These are phyloP conservation scores for Balaenoptera acutorostrata DNA, from an alignment of 2,113 vertebrate species.

Conservation along the genomic window DNA sequence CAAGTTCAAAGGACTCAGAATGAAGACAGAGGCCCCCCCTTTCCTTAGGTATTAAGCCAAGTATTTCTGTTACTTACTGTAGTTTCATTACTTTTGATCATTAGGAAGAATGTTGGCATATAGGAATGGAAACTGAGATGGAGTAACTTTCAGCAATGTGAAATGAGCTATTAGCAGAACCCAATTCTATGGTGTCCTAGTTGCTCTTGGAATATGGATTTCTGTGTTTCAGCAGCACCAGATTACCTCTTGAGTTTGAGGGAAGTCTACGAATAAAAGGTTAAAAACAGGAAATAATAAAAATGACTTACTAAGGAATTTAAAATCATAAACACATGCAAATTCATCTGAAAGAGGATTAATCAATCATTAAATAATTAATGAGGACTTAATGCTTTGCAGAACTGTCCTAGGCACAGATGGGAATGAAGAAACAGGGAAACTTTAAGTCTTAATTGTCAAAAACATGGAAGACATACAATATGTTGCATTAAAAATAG, in stretches of 20 bases:
- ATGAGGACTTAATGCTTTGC: neutral
- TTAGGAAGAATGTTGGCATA: neutral
- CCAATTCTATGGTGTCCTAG: neutral
- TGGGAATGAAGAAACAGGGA: neutral
- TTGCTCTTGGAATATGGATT: conserved; percentile 4
- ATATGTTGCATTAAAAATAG: neutral
- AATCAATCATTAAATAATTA: conserved; percentile 37
- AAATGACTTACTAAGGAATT: neutral
- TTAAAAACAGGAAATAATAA: conserved; percentile 31
- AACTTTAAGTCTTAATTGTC: neutral
- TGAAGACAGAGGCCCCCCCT: neutral
- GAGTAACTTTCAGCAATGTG: conserved; percentile 21
- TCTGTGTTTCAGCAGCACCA: neutral
- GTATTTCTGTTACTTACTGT: neutral
- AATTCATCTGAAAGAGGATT: conserved; percentile 38
- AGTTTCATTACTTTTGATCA: conserved; percentile 9
- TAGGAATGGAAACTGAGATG: conserved; percentile 42
- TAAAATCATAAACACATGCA: conserved; percentile 6
- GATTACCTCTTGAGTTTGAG: conserved; percentile 14
- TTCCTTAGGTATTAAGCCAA: neutral
- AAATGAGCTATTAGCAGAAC: conserved; percentile 23
- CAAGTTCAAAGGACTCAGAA: neutral
- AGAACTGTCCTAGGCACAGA: neutral
- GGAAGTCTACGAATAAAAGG: neutral
- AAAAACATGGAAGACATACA: neutral